Conservation (phyloP, 2,888 invertebrate genomes). For the Podabrus alpinus region DNA sequence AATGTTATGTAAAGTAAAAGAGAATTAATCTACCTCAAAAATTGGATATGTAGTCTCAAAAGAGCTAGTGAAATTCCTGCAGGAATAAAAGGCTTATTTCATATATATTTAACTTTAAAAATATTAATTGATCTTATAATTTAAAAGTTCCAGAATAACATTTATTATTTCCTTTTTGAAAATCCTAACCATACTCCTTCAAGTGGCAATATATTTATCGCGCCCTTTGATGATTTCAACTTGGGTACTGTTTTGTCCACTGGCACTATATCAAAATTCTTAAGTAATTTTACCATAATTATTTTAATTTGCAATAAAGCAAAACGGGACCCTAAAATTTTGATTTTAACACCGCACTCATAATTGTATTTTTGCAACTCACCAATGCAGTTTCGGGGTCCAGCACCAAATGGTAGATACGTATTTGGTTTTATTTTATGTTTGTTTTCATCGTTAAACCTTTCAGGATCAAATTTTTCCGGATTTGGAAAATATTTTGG, state of each 20-base stretch:
- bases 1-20: too few relatives aligned
- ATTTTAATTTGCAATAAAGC: not conserved
- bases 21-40: too few relatives aligned
- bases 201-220: not conserved
- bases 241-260: not conserved
- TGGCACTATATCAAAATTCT: not conserved
- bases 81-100: too few relatives aligned
- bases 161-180: not conserved
- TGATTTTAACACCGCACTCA: not conserved
- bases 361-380: not conserved
- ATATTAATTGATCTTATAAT: too few relatives aligned
- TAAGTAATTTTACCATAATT: not conserved
- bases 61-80: too few relatives aligned
- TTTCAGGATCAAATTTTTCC: slow-evolving; percentile 46
- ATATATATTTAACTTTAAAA: too few relatives aligned
- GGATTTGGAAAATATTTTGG: slow-evolving; percentile 43
- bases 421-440: slow-evolving; percentile 55
- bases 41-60: too few relatives aligned
- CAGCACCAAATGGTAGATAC: slow-evolving; percentile 53
- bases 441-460: slow-evolving; percentile 59
- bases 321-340: not conserved
- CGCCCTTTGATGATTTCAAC: not conserved
- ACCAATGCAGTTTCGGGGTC: slow-evolving; percentile 68
- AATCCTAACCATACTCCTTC: not conserved
- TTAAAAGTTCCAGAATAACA: too few relatives aligned